A percentile compares a stretch with the other conserved stretches of the same genome.
These are phyloP conservation scores for Cheilinus undulatus DNA, from an alignment of 2,113 vertebrate species.

Conservation along the genomic window DNA sequence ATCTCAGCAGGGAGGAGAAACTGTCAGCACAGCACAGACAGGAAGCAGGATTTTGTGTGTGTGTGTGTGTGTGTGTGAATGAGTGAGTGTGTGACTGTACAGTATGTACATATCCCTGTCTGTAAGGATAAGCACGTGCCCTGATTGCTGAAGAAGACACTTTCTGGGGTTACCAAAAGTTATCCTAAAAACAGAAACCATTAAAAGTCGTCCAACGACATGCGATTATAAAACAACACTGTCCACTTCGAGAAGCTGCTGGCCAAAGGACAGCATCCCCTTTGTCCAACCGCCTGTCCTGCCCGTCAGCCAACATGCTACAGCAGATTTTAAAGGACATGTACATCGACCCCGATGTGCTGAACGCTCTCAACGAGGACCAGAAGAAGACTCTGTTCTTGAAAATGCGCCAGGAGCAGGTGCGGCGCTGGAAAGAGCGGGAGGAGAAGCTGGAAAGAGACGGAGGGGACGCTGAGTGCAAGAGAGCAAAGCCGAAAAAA, in stretches of 20 bases:
- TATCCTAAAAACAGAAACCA: conserved; percentile 6
- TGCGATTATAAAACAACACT: conserved; percentile 54
- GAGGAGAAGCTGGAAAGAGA: conserved; percentile 82
- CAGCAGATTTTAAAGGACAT: conserved; percentile 88
- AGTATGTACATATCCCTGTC: conserved; percentile 23
- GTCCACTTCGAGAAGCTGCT: conserved; percentile 52
- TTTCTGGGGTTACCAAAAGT: neutral
- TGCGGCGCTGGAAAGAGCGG: conserved; percentile 83
- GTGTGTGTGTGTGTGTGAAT: conserved; percentile 23
- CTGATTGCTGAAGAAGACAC: conserved; percentile 10
- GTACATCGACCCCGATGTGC: conserved; percentile 86
- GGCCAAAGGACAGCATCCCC: conserved; percentile 34
- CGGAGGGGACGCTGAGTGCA: conserved; percentile 34
- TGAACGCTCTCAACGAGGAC: conserved; percentile 84
- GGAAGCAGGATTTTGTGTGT: conserved; percentile 43
- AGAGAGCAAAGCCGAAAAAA: conserved; percentile 73
- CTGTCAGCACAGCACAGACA: conserved; percentile 21
- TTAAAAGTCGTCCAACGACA: conserved; percentile 29
- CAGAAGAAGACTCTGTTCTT: conserved; percentile 87
- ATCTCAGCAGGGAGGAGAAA: conserved; percentile 27
- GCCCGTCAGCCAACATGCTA: conserved; percentile 73
- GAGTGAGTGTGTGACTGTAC: conserved; percentile 13
- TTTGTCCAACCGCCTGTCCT: neutral
- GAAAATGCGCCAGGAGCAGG: conserved; percentile 88
- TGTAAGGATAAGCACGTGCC: conserved; percentile 5